Evolutionary conservation across 2,888 invertebrate species (phyloP).

Genomic region (Eupithecia exiguata): DNA sequence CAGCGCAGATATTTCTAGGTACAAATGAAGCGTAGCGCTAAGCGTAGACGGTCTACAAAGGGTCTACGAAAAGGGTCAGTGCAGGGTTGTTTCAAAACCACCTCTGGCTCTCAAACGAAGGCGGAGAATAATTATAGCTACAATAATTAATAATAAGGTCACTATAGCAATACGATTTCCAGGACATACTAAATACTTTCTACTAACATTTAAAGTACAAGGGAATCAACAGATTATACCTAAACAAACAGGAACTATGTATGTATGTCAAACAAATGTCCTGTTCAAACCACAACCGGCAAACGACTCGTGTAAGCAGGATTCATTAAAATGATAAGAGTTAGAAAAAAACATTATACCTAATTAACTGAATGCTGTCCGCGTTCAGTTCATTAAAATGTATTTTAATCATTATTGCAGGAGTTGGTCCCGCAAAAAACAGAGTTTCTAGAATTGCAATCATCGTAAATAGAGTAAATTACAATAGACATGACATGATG

Average conservation of each 20-base stretch:
- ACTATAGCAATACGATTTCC: too few relatives aligned
- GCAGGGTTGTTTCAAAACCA: background rate
- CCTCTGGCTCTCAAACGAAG: background rate
- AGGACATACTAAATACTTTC: too few relatives aligned
- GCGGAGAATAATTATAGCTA: too few relatives aligned
- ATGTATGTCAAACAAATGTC: background rate
- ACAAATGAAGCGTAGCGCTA: background rate
- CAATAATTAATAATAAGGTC: too few relatives aligned
- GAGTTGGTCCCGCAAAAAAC: conserved; percentile 24
- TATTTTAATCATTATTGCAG: too few relatives aligned
- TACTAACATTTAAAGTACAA: background rate
- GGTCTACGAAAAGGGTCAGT: background rate
- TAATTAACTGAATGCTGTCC: background rate
- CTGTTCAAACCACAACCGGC: background rate
- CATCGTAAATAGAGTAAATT: conserved; percentile 7
- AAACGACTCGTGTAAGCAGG: background rate
- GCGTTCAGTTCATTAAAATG: too few relatives aligned
- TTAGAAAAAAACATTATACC: background rate
- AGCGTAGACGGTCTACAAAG: background rate
- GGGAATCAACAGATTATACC: background rate
- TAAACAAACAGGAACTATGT: background rate
- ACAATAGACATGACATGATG: too few relatives aligned
- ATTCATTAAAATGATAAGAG: background rate
- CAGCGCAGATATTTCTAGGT: background rate
- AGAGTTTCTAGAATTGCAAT: conserved; percentile 19